phyloP scores from a whole-genome alignment of 2,888 invertebrate genomes.

The Clepsis dumicolana region DNA sequence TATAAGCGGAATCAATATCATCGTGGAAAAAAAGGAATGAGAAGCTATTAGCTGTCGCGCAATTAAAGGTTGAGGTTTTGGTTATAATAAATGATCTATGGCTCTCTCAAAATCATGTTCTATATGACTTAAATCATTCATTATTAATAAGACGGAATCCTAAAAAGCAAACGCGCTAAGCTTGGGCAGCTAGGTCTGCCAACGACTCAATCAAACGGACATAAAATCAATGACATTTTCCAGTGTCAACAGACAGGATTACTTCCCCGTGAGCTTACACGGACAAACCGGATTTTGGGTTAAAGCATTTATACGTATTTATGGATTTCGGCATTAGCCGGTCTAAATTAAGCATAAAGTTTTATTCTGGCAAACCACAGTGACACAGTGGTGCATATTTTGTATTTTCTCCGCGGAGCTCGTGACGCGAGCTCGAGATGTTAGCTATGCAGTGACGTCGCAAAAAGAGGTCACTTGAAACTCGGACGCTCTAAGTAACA shows the following conservation, averaged over 20 bases:
- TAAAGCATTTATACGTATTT: slow-evolving; percentile 7
- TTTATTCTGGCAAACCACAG: background rate
- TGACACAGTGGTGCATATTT: slow-evolving; percentile 16
- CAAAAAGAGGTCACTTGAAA: slow-evolving; percentile 41
- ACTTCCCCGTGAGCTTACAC: slow-evolving; percentile 6
- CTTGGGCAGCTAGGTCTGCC: background rate
- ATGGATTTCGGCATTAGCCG: background rate
- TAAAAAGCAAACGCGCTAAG: slow-evolving; percentile 4
- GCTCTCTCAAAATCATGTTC: background rate
- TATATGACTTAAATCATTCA: background rate
- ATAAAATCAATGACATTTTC: slow-evolving; percentile 11
- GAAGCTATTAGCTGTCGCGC: background rate
- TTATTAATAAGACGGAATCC: no score
- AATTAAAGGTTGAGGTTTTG: background rate
- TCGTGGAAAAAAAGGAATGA: background rate
- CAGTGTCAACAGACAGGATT: slow-evolving; percentile 1
- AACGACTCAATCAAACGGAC: background rate
- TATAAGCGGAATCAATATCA: background rate
- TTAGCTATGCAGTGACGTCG: slow-evolving; percentile 41
- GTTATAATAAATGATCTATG: background rate
- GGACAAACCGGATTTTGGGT: slow-evolving; percentile 11
- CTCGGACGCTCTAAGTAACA: slow-evolving; percentile 38
- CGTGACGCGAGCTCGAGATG: slow-evolving; percentile 32
- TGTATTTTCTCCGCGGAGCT: slow-evolving; percentile 8
- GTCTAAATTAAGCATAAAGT: slow-evolving; percentile 7